These are phyloP conservation scores for Heliconius eleuchia DNA, from an alignment of 1,140 invertebrate genomes.

Conservation along the genomic window DNA sequence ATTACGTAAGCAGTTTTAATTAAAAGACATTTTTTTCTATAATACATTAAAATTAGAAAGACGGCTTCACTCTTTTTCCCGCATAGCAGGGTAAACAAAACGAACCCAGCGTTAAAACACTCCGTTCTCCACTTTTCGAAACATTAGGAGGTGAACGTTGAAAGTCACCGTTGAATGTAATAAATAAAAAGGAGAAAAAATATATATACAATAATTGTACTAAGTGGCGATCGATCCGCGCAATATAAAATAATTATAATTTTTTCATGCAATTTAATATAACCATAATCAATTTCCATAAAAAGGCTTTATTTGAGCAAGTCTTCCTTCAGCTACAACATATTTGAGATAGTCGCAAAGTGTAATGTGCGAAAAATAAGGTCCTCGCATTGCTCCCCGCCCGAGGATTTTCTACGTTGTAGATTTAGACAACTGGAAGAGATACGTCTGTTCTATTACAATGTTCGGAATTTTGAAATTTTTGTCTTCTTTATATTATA, in stretches of 20 bases:
- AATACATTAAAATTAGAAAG: too few species aligned
- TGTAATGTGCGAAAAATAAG: slow-evolving; percentile 73
- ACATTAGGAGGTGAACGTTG: too few species aligned
- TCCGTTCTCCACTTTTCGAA: too few species aligned
- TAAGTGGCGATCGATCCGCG: too few species aligned
- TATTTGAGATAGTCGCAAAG: slow-evolving; percentile 70
- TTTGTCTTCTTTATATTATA: neutral
- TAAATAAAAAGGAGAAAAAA: too few species aligned
- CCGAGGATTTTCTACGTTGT: slow-evolving; percentile 22
- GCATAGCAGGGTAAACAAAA: too few species aligned
- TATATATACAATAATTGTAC: too few species aligned
- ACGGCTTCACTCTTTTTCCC: too few species aligned
- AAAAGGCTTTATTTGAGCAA: neutral
- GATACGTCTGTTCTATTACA: neutral
- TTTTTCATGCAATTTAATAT: neutral
- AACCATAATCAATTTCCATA: neutral
- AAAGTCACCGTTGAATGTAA: too few species aligned
- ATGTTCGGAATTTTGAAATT: neutral
- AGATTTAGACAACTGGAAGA: slow-evolving; percentile 31
- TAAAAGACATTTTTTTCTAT: too few species aligned
- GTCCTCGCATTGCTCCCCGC: slow-evolving; percentile 51
- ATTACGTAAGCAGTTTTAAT: too few species aligned
- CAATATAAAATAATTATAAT: neutral
- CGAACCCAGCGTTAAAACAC: too few species aligned
- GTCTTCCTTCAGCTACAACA: slow-evolving; percentile 46